phyloP scores from a whole-genome alignment of 23 tunicate genomes.

The Ciona savignyi region DNA sequence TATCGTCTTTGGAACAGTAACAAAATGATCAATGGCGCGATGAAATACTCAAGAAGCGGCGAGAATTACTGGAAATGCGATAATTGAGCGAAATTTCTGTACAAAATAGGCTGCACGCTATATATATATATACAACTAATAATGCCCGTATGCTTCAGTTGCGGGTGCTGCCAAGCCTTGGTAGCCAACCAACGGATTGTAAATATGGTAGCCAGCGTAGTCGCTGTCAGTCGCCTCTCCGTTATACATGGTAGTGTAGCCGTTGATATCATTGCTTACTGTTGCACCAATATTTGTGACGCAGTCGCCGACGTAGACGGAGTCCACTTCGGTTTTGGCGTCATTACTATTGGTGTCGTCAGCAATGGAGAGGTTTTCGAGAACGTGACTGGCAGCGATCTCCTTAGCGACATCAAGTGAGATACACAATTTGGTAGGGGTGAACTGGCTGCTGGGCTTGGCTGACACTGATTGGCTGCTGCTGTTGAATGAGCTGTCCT shows the following conservation, averaged over 20 bases:
- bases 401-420: conserved; percentile 89
- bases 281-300: conserved; percentile 25
- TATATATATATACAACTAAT: conserved; percentile 6
- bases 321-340: conserved; percentile 11
- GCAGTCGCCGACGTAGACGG: conserved; percentile 40
- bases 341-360: conserved; percentile 6
- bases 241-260: conserved; percentile 18
- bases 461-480: conserved; percentile 28
- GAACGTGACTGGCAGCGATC: conserved; percentile 78
- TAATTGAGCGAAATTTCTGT: background rate
- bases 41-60: too few relatives aligned
- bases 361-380: conserved; percentile 11
- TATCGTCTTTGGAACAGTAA: too few relatives aligned
- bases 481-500: conserved; percentile 19
- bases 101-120: conserved; percentile 3
- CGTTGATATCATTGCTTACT: conserved; percentile 20
- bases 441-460: conserved; percentile 33
- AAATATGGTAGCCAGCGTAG: background rate
- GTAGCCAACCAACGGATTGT: conserved; percentile 7
- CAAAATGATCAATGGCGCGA: too few relatives aligned
- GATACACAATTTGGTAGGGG: conserved; percentile 98
- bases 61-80: too few relatives aligned
- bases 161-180: conserved; percentile 11
- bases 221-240: background rate
- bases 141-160: conserved; percentile 13